Evolutionary conservation across 2,888 invertebrate species (phyloP).

Genomic region (Tetranychus piercei): DNA sequence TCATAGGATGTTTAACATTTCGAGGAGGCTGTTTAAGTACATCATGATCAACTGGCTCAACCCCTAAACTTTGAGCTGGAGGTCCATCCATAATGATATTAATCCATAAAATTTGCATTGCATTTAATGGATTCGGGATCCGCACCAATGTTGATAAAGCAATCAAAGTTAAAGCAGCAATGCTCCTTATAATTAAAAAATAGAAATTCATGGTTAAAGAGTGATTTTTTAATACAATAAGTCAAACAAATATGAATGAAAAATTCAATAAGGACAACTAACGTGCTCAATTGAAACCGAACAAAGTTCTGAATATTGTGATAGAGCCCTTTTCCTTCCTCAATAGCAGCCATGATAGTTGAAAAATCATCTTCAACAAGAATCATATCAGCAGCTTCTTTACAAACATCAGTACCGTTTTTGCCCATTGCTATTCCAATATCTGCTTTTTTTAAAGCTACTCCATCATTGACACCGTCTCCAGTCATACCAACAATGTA

Average conservation of each 20-base stretch:
- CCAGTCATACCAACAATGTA: constrained; percentile 98
- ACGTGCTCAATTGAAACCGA: constrained; percentile 89
- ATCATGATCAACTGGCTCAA: constrained; percentile 93
- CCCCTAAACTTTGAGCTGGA: constrained; percentile 69
- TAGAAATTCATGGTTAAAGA: background rate
- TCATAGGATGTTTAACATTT: constrained; percentile 81
- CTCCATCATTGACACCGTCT: constrained; percentile 97
- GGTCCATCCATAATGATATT: constrained; percentile 99
- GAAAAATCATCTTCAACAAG: constrained; percentile 93
- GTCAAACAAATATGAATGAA: constrained; percentile 4
- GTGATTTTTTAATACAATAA: background rate
- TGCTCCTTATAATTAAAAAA: constrained; percentile 42
- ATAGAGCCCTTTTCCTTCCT: constrained; percentile 98
- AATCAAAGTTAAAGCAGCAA: constrained; percentile 87
- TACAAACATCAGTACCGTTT: constrained; percentile 91
- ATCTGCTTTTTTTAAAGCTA: constrained; percentile 87
- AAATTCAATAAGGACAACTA: constrained; percentile 28
- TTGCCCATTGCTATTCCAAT: constrained; percentile 92
- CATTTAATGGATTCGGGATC: constrained; percentile 93
- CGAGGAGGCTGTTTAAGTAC: constrained; percentile 82
- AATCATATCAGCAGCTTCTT: constrained; percentile 99
- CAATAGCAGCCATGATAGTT: constrained; percentile 88
- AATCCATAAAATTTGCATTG: constrained; percentile 99
- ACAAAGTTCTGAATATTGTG: constrained; percentile 99
- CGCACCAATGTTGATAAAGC: constrained; percentile 87